Evolutionary conservation across 1,140 invertebrate species (phyloP), one percentile per base, ranked within the genome.

Genomic region (Sycophaga agraensis): DNA sequence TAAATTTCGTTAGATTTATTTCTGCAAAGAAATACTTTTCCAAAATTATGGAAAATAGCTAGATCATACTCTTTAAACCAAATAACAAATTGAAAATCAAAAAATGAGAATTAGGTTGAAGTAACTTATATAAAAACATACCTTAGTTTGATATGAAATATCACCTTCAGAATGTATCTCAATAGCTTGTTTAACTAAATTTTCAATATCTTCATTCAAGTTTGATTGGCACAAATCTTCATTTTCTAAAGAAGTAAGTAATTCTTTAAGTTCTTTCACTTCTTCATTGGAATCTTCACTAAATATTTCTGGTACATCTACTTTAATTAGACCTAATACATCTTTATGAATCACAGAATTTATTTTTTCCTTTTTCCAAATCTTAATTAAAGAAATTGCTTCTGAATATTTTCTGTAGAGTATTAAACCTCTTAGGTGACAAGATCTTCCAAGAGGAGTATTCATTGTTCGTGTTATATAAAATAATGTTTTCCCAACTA

Each of bases 401-500:
- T 86, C 76, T 2, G 87, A 74, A 73, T 85, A 86, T 77, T 92
- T 91, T 67, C 87, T 85, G 72, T 86, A 88, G 26, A 90, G 76
- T 14, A 84, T 74, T 69, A 84, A 84, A 2, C 91, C 91, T 59
- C 92, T 70, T 11, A 94, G 70, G 69, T 87, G 79, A 63, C 87
- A 85, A 67, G 88, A 91, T 66, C 83, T 79, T 53, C 84, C 84
- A 19, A 91, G 64, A 63, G 80, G 66, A 69, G 86, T 82, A 50
- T 82, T 69, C 17, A 78, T 69, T 42, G 73, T 66, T 70, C 81
- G 82, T 9, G 86, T 86, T 67, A 86, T 84, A 72, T 83, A 85
- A 39, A 74, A 80, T 14, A 96, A 74, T 1, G 91, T 91, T 82
- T 96, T 96, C 5, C 93, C 93, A 40, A 89, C 80, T 28, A 92